These are phyloP conservation scores for Hipparchia sbordonii DNA, from an alignment of 2,888 invertebrate species.

Conservation along the genomic window DNA sequence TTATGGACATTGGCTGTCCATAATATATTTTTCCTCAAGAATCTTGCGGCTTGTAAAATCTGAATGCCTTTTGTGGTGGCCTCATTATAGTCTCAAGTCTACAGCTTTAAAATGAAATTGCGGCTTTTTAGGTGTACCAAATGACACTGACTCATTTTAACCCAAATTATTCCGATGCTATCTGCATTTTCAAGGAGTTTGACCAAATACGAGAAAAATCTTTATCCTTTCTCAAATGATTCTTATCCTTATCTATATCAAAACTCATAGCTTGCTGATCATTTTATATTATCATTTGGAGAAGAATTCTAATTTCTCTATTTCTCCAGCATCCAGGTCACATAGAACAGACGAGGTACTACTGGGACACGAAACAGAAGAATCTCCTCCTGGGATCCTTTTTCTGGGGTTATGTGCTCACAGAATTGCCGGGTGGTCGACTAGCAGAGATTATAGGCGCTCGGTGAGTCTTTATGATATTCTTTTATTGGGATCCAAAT, in stretches of 20 bases:
- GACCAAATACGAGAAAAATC: too few relatives aligned
- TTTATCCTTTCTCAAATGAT: too few relatives aligned
- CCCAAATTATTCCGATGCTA: too few relatives aligned
- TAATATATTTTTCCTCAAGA: constrained; percentile 11
- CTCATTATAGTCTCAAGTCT: constrained; percentile 5
- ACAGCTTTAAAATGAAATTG: not conserved
- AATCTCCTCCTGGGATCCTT: constrained; percentile 93
- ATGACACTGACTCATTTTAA: too few relatives aligned
- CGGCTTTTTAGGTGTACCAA: not conserved
- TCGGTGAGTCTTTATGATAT: constrained; percentile 61
- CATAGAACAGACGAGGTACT: constrained; percentile 83
- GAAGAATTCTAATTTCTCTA: not conserved
- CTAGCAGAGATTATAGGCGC: constrained; percentile 93
- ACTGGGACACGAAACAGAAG: constrained; percentile 90
- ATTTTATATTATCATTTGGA: not conserved
- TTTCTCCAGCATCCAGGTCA: constrained; percentile 67
- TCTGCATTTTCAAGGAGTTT: too few relatives aligned
- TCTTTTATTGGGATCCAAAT: not conserved
- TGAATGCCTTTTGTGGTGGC: not conserved
- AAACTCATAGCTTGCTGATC: too few relatives aligned
- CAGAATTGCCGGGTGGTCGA: constrained; percentile 94
- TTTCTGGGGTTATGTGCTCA: constrained; percentile 96
- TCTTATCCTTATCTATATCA: too few relatives aligned
- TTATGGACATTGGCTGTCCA: not conserved
- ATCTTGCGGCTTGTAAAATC: not conserved